phyloP scores from a whole-genome alignment of 2,113 vertebrate genomes.

The Ondatra zibethicus region DNA sequence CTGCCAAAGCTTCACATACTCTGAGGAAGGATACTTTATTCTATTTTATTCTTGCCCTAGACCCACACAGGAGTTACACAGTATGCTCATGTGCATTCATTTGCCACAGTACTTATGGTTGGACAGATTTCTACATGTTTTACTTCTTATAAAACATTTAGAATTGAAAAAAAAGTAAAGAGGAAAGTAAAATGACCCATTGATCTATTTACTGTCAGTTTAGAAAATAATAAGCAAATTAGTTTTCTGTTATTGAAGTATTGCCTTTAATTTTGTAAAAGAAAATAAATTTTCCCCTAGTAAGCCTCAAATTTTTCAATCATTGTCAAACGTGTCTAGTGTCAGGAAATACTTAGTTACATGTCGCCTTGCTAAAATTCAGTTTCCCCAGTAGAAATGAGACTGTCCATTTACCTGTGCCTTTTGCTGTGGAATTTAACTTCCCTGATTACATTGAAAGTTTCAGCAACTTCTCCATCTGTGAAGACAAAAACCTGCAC shows the following conservation, averaged over 20 bases:
- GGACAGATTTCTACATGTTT: background rate
- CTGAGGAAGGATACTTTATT: background rate
- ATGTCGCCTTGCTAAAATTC: too few species aligned
- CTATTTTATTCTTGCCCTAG: background rate
- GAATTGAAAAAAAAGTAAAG: background rate
- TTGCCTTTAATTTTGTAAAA: background rate
- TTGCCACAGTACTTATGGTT: background rate
- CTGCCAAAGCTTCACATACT: background rate
- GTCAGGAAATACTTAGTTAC: too few species aligned
- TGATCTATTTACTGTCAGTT: background rate
- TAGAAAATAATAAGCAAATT: background rate
- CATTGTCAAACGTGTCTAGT: background rate
- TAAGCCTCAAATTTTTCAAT: background rate
- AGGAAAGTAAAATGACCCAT: background rate
- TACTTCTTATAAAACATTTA: background rate
- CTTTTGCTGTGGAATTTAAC: constrained; percentile 84
- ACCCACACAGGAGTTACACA: too few species aligned
- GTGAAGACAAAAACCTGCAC: constrained; percentile 93
- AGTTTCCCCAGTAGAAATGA: background rate
- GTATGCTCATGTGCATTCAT: background rate
- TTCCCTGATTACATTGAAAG: constrained; percentile 87
- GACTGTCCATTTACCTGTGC: constrained; percentile 85
- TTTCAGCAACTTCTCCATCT: constrained; percentile 91
- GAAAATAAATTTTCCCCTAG: background rate
- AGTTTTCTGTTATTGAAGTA: background rate